Evolutionary conservation across 1,140 invertebrate species (phyloP), one percentile per base, ranked within the genome.

Genomic region (Diplogasteroides magnus): DNA sequence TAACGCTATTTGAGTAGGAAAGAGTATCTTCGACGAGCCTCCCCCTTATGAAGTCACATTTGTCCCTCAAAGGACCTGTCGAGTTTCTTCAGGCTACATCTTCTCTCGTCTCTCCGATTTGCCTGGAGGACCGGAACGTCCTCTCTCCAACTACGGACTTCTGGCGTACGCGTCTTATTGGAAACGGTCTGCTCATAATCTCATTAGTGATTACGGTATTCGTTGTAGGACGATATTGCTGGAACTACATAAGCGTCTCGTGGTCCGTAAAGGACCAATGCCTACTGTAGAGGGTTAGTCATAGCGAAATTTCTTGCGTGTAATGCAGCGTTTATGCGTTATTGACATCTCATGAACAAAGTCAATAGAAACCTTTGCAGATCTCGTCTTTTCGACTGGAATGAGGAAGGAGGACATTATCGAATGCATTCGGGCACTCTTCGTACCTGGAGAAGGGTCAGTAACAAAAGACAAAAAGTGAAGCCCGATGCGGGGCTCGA

Each of bases 401-500:
- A 48, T 48, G 37, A 48, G 19, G 19, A 19, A 6, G 6, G 37
- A 48, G 6, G 37, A 48, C 37, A 48, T 48, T 19, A 19, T 48
- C 37, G 37, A 48, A 48, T 6, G 6, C 6, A 48, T 48, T 48
- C 37, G 19, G 37, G 19, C 6, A 11, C 37, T 48, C 37, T 48
- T 48, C 19, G 6, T 19, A 48, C n/a, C n/a, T n/a, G n/a, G n/a
- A n/a, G n/a, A n/a, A n/a, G n/a, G n/a, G n/a, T 11, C 37, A 48
- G 19, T 19, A 48, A 48, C 37, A 19, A 11, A 6, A 48, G 37
- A 11, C 19, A 11, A 19, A 48, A 48, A 48, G 6, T 48, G 37
- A 48, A 11, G 6, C 6, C 6, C 66, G 48, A 81, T 82, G 78
- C 77, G 77, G 77, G 78, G 77, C 78, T 78, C 77, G 77, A 78